Percentiles rank a stretch among this genome's conserved stretches.
These are phyloP conservation scores for Odontomachus brunneus DNA, from an alignment of 1,140 invertebrate genomes.

Conservation along the genomic window DNA sequence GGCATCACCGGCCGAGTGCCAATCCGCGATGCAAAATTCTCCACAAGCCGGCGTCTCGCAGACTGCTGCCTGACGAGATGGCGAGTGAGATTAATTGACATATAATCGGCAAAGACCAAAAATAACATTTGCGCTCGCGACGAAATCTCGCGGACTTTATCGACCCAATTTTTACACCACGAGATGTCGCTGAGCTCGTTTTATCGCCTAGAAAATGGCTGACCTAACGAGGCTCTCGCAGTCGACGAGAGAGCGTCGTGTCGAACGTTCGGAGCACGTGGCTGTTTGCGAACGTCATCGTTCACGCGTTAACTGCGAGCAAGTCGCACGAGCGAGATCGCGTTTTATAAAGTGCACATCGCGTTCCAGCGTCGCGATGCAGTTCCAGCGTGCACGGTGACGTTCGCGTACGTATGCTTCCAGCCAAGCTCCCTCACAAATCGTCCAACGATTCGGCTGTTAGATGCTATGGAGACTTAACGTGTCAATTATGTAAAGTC, in stretches of 20 bases:
- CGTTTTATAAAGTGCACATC: too few species aligned
- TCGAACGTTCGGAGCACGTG: neutral
- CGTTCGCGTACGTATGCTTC: too few species aligned
- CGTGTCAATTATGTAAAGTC: conserved; percentile 13
- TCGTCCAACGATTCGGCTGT: too few species aligned
- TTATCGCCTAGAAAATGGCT: neutral
- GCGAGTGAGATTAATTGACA: neutral
- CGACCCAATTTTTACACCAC: neutral
- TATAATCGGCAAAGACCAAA: neutral
- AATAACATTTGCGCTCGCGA: neutral
- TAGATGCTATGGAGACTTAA: too few species aligned
- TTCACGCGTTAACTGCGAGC: neutral
- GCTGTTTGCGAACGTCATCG: neutral
- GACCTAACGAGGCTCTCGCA: neutral
- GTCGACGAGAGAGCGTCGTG: neutral
- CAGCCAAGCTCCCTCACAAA: neutral
- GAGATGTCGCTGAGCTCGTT: conserved; percentile 32
- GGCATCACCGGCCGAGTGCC: too few species aligned
- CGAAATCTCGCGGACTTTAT: neutral
- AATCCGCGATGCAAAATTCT: neutral
- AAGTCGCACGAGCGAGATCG: neutral
- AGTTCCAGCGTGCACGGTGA: too few species aligned
- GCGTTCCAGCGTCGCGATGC: neutral
- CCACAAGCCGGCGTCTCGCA: neutral
- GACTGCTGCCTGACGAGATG: neutral